These are phyloP conservation scores for Pongo pygmaeus DNA, from an alignment of 2,113 vertebrate genomes.

Conservation along the genomic window DNA sequence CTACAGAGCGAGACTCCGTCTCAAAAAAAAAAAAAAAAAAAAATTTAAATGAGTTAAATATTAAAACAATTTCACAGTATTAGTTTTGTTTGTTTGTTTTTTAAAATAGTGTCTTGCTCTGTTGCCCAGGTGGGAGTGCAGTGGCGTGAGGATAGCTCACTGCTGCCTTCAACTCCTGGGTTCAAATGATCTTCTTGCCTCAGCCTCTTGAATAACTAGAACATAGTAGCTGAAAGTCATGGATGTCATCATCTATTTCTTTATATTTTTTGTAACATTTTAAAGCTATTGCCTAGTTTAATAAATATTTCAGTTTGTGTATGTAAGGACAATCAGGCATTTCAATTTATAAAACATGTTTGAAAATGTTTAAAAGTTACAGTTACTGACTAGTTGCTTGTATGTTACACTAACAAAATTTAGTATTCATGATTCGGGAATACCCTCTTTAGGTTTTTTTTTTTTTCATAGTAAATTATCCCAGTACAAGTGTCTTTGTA, in stretches of 20 bases:
- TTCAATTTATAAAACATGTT: neutral
- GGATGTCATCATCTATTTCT: neutral
- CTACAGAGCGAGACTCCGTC: too few species aligned
- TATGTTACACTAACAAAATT: neutral
- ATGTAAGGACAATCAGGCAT: neutral
- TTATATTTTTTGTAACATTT: neutral
- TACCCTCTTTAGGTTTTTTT: neutral
- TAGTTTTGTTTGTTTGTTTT: neutral
- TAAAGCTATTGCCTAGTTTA: neutral
- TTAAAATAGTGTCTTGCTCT: rapidly evolving
- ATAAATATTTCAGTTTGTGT: neutral
- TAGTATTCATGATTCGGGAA: neutral
- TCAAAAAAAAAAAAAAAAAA: neutral
- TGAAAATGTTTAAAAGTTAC: neutral
- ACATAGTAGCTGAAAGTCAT: neutral
- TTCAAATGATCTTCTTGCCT: neutral
- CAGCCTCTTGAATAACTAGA: neutral
- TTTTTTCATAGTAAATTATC: neutral
- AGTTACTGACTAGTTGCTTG: neutral
- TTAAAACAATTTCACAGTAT: neutral
- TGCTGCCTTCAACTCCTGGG: neutral
- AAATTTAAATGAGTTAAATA: neutral
- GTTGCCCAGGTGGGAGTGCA: too few species aligned
- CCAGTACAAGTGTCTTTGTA: neutral
- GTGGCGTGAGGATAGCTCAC: neutral